A percentile compares a stretch with the other conserved stretches of the same genome.
Evolutionary conservation across 2,797 vertebrate genomes (phyloP).

Genomic region (Peromyscus nudipes): DNA sequence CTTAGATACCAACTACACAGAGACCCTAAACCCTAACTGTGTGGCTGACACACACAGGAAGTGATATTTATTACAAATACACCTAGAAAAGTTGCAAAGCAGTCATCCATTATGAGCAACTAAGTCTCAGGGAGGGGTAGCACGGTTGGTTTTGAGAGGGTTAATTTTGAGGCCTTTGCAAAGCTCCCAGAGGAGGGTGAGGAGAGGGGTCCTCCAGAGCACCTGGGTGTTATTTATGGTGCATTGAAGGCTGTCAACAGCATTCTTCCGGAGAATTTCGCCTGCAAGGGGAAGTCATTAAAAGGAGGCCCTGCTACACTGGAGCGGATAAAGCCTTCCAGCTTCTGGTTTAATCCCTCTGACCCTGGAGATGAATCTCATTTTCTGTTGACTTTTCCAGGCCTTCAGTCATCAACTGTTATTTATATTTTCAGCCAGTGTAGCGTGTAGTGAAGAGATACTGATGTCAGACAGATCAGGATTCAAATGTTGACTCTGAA

Average conservation of each 20-base stretch:
- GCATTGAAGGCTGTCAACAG: conserved; percentile 60
- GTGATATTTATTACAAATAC: not conserved
- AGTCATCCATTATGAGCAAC: not conserved
- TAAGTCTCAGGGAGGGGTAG: not conserved
- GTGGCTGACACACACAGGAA: not conserved
- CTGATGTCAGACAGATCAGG: not conserved
- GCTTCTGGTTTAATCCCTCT: conserved; percentile 60
- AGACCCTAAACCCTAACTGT: not conserved
- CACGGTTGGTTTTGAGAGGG: not conserved
- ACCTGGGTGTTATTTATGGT: conserved; percentile 79
- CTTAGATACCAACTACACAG: not conserved
- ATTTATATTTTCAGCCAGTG: conserved; percentile 35
- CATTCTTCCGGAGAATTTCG: conserved; percentile 67
- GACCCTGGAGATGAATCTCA: conserved; percentile 56
- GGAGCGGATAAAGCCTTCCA: conserved; percentile 53
- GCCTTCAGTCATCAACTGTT: conserved; percentile 19
- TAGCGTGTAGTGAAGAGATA: not conserved
- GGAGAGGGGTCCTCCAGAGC: not conserved
- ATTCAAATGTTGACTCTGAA: not conserved
- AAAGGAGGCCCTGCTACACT: conserved; percentile 15
- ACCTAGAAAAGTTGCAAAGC: conserved; percentile 1
- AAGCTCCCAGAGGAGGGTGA: not conserved
- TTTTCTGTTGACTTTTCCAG: conserved; percentile 63
- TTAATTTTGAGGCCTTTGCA: conserved; percentile 20
- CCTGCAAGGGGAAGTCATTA: conserved; percentile 74